A percentile compares a stretch with the other conserved stretches of the same genome.
Evolutionary conservation across 1,140 invertebrate species (phyloP).

Genomic region (Drosophila truncata): DNA sequence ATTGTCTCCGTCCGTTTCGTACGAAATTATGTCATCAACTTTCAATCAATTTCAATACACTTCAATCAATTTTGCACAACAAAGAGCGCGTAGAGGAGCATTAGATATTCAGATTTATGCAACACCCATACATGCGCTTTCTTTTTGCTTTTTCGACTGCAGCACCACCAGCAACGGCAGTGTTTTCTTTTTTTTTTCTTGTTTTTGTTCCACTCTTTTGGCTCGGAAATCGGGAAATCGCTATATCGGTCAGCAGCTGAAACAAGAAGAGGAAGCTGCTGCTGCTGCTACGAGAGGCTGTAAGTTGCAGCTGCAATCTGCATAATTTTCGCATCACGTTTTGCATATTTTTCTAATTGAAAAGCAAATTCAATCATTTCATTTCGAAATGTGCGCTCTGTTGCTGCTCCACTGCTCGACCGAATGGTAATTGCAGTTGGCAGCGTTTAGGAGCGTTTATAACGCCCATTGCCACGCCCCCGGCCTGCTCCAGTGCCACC

Average conservation of each 20-base stretch:
- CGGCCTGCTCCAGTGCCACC: conserved; percentile 24
- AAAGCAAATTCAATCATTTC: conserved; percentile 64
- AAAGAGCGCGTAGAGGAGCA: conserved; percentile 47
- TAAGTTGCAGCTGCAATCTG: conserved; percentile 52
- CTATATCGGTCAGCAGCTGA: conserved; percentile 41
- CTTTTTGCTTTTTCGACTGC: conserved; percentile 49
- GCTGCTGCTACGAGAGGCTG: conserved; percentile 8
- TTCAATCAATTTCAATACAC: conserved; percentile 78
- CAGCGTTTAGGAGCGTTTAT: conserved; percentile 56
- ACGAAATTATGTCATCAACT: conserved; percentile 74
- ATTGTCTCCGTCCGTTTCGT: conserved; percentile 49
- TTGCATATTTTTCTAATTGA: conserved; percentile 66
- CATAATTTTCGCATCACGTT: conserved; percentile 67
- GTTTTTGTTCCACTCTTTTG: conserved; percentile 4
- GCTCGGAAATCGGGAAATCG: conserved; percentile 27
- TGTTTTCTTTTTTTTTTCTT: background rate
- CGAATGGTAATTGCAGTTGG: conserved; percentile 58
- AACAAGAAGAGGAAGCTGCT: conserved; percentile 43
- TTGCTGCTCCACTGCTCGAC: conserved; percentile 12
- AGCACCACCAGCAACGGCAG: background rate
- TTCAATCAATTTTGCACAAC: conserved; percentile 75
- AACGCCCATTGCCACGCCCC: conserved; percentile 56
- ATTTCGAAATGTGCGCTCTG: conserved; percentile 49
- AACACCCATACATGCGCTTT: conserved; percentile 56
- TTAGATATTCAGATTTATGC: conserved; percentile 78